Evolutionary conservation across 2,113 vertebrate species (phyloP).

Genomic region (Ciconia maguari): DNA sequence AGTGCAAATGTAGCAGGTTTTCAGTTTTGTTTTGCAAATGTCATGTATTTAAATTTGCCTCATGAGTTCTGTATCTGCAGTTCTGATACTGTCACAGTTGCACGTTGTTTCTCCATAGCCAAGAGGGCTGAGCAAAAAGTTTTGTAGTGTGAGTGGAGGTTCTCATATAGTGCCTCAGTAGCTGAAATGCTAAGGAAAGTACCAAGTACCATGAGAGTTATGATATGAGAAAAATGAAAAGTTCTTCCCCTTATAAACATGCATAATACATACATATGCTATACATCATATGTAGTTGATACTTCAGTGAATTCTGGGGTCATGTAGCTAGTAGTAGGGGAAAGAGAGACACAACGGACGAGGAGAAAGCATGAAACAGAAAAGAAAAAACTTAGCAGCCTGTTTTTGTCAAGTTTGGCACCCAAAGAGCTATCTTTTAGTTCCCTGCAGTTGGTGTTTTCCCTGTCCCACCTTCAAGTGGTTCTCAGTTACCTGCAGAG

Average conservation of each 20-base stretch:
- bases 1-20: background rate
- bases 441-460: background rate
- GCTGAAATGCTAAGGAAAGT: background rate
- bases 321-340: background rate
- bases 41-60: background rate
- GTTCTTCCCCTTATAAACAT: background rate
- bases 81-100: background rate
- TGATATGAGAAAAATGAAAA: background rate
- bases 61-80: background rate
- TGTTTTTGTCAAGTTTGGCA: background rate
- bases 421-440: background rate
- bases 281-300: background rate
- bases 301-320: background rate
- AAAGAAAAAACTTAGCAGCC: background rate
- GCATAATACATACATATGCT: background rate
- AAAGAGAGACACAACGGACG: background rate
- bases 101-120: background rate
- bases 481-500: background rate
- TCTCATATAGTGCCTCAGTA: background rate
- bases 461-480: background rate
- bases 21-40: slow-evolving; percentile 13
- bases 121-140: background rate
- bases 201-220: background rate
- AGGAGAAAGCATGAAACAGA: background rate
- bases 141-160: background rate